phyloP scores from a whole-genome alignment of 2,888 invertebrate genomes.

The Tortricodes alternella region DNA sequence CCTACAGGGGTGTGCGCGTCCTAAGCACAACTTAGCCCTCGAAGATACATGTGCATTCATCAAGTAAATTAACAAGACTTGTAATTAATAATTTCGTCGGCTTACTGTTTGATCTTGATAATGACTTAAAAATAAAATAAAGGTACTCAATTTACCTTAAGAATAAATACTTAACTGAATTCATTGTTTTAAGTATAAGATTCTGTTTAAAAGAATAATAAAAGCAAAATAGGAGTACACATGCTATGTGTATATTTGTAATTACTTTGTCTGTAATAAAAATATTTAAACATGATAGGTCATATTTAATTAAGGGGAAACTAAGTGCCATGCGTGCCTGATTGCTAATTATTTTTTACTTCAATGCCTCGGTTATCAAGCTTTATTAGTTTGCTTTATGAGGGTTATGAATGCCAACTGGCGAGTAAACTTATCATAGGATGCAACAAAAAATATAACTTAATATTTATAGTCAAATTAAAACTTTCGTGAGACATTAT shows the following conservation, averaged over 20 bases:
- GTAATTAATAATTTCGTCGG: conserved; percentile 28
- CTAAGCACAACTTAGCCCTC: conserved; percentile 36
- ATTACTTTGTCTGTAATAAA: too few species aligned
- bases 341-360: conserved; percentile 18
- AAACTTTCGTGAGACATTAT: too few species aligned
- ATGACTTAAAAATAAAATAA: too few species aligned
- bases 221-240: too few species aligned
- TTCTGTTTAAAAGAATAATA: too few species aligned
- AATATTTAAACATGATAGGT: background rate
- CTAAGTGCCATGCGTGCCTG: conserved; percentile 12
- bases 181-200: too few species aligned
- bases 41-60: conserved; percentile 52
- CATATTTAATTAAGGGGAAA: conserved; percentile 20
- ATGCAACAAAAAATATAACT: background rate
- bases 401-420: conserved; percentile 2
- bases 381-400: conserved; percentile 17
- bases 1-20: conserved; percentile 42
- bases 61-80: conserved; percentile 45
- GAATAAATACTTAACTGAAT: too few species aligned
- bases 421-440: background rate
- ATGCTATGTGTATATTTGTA: too few species aligned
- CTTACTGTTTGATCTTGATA: conserved; percentile 11
- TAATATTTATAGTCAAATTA: background rate
- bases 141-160: too few species aligned
- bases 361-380: conserved; percentile 7